Evolutionary conservation across 35 echinoderm and acorn worm genomes (phyloP).

Genomic region (Ptychodera flava): DNA sequence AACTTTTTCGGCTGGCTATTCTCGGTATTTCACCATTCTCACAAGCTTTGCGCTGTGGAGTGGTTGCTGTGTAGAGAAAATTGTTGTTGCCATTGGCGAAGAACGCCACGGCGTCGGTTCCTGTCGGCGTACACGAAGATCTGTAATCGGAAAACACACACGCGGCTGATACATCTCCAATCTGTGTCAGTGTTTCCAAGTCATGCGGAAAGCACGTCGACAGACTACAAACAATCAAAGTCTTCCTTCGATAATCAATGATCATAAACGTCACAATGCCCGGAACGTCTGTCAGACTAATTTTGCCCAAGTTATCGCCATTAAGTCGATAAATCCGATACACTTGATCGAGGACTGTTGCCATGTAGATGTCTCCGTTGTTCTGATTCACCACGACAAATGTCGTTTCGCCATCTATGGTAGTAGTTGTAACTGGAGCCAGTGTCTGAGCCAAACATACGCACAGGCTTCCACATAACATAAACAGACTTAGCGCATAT

Average conservation of each 20-base stretch:
- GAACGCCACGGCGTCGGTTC: not conserved
- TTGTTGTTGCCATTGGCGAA: not conserved
- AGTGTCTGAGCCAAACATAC: not conserved
- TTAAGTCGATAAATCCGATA: not conserved
- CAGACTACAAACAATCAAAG: not conserved
- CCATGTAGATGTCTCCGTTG: not conserved
- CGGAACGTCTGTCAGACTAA: not conserved
- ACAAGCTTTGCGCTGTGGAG: not conserved
- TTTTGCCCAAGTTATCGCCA: not conserved
- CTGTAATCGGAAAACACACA: not conserved
- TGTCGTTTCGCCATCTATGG: not conserved
- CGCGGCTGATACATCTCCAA: not conserved
- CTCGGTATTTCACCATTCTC: not conserved
- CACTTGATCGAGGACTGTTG: not conserved
- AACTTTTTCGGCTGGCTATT: not conserved
- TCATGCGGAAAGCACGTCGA: not conserved
- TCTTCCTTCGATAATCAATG: not conserved
- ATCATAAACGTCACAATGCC: not conserved
- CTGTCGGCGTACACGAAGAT: not conserved
- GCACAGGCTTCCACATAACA: not conserved
- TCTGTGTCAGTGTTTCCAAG: not conserved
- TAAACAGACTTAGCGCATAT: not conserved
- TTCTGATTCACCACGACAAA: not conserved
- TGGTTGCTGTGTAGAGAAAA: not conserved
- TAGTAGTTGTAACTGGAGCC: not conserved